Conservation (phyloP, 2,888 invertebrate genomes). For the Drosophila rubida region DNA sequence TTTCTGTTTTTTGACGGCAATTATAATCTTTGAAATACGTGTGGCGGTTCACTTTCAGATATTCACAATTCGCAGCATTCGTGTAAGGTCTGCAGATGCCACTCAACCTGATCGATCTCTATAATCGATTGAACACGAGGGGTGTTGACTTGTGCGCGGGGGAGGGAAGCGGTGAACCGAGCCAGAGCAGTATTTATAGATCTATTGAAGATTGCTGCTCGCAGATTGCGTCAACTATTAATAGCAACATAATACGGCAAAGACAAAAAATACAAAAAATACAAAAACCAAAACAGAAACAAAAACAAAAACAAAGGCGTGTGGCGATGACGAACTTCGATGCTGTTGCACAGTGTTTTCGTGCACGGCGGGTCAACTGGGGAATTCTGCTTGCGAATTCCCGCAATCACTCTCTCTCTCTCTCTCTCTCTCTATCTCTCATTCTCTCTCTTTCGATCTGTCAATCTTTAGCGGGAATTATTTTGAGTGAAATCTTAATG, state of each 20-base stretch:
- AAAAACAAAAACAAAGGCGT: not conserved
- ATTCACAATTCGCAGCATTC: not conserved
- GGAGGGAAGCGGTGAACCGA: not conserved
- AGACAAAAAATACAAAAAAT: not conserved
- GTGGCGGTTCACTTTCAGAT: no score
- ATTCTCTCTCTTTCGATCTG: not conserved
- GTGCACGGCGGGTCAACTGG: not conserved
- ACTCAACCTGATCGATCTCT: not conserved
- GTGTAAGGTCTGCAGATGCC: not conserved
- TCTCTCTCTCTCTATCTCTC: not conserved
- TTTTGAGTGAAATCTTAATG: conserved; percentile 16
- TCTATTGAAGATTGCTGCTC: conserved; percentile 14
- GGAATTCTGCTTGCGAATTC: not conserved
- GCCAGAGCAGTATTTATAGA: conserved; percentile 8
- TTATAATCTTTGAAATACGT: no score
- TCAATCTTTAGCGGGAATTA: conserved; percentile 8
- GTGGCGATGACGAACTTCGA: not conserved
- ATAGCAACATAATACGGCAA: conserved; percentile 1
- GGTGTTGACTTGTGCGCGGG: not conserved
- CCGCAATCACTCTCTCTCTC: not conserved
- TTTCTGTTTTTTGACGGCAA: no score
- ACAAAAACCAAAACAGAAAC: not conserved
- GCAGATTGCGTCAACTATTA: conserved; percentile 5
- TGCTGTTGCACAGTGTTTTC: not conserved
- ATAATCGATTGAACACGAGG: not conserved